These are phyloP conservation scores for Bothrops jararaca DNA, from an alignment of 2,113 vertebrate species.

Conservation along the genomic window DNA sequence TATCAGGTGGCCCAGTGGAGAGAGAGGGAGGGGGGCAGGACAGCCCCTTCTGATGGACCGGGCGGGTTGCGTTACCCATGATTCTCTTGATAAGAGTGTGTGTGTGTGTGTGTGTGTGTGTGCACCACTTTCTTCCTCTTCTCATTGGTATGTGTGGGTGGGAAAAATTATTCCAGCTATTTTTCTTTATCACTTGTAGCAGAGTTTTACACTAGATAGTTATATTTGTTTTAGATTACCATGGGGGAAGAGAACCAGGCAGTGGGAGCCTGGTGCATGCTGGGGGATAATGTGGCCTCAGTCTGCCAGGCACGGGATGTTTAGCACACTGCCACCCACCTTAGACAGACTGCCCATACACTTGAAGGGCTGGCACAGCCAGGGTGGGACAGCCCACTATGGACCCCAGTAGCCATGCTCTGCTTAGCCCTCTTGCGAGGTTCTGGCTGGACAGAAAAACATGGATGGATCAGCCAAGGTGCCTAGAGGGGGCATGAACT, in stretches of 20 bases:
- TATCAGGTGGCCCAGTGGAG: conserved; percentile 64
- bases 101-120: not conserved
- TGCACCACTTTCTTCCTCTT: conserved; percentile 33
- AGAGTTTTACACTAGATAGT: conserved; percentile 38
- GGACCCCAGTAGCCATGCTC: not conserved
- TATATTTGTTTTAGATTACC: conserved; percentile 62
- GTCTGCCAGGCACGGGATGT: not conserved
- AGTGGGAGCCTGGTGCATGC: not conserved
- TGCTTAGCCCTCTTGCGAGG: not conserved
- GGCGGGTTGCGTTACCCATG: conserved; percentile 46
- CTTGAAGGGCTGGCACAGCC: not conserved
- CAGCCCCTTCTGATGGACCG: conserved; percentile 50
- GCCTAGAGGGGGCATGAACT: not conserved
- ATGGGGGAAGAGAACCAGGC: not conserved
- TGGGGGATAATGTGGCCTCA: fast-evolving
- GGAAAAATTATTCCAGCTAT: conserved; percentile 73
- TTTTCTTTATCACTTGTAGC: conserved; percentile 59
- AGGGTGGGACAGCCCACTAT: not conserved
- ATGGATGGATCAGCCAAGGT: not conserved
- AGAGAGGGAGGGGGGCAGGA: conserved; percentile 47
- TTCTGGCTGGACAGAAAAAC: not conserved
- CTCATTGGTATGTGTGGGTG: conserved; percentile 67
- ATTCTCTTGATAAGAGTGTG: conserved; percentile 35
- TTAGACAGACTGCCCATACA: not conserved
- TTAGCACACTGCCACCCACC: not conserved